A percentile compares a stretch with the other conserved stretches of the same genome.
These are phyloP conservation scores for Uloborus diversus DNA, from an alignment of 1,140 invertebrate genomes.

Conservation along the genomic window DNA sequence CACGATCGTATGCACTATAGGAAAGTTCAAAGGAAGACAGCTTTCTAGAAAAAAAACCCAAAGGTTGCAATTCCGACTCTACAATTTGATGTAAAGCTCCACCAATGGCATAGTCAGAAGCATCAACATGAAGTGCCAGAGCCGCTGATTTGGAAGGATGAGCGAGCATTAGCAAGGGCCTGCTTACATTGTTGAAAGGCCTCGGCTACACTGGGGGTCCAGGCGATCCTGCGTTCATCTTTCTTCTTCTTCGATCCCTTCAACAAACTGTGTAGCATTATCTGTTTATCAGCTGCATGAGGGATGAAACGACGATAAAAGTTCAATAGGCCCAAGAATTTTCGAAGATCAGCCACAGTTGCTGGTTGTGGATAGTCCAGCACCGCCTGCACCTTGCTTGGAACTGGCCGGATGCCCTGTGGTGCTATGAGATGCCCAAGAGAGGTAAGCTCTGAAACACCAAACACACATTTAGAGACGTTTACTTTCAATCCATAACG, in stretches of 20 bases:
- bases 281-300: conserved; percentile 55
- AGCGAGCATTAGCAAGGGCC: no score
- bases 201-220: no score
- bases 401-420: neutral
- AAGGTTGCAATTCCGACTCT: no score
- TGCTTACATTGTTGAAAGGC: no score
- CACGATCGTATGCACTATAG: no score
- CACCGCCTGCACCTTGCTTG: conserved; percentile 59
- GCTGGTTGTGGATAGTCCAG: conserved; percentile 61
- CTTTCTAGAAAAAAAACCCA: no score
- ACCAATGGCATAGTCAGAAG: no score
- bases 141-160: no score
- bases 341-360: conserved; percentile 61
- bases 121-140: no score
- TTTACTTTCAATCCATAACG: conserved; percentile 62
- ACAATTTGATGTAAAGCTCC: no score
- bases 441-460: conserved; percentile 14
- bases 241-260: neutral
- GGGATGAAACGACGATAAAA: conserved; percentile 65
- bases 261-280: neutral
- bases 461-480: conserved; percentile 56
- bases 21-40: no score
- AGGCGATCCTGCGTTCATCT: no score
- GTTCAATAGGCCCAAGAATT: conserved; percentile 64
- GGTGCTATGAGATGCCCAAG: conserved; percentile 46